Percentiles rank a stretch among this genome's conserved stretches.
phyloP scores from a whole-genome alignment of 2,888 invertebrate species.

The Ectropis crepuscularia region DNA sequence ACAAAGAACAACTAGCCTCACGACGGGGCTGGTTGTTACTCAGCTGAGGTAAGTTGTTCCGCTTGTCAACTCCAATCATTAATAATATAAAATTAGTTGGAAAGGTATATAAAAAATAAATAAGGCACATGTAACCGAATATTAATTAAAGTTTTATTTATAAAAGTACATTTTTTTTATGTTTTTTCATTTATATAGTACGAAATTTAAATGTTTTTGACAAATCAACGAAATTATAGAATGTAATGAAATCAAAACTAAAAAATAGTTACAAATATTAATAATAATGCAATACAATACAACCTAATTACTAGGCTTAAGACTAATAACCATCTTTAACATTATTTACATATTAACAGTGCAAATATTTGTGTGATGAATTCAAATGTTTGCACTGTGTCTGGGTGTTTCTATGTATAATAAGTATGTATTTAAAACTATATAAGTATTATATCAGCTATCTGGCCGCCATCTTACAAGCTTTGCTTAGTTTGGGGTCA shows the following conservation, averaged over 20 bases:
- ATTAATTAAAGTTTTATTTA: slow-evolving; percentile 22
- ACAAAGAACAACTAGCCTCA: slow-evolving; percentile 24
- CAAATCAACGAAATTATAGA: background rate
- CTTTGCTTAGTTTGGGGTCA: too few relatives aligned
- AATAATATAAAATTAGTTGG: slow-evolving; percentile 19
- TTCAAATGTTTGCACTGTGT: too few relatives aligned
- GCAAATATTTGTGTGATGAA: too few relatives aligned
- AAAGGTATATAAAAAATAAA: slow-evolving; percentile 23
- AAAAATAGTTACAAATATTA: slow-evolving; percentile 1
- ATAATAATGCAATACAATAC: too few relatives aligned
- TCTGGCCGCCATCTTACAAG: too few relatives aligned
- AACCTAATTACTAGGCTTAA: too few relatives aligned
- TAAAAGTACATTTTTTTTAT: slow-evolving; percentile 11
- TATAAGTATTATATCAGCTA: too few relatives aligned
- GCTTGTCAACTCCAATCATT: slow-evolving; percentile 13
- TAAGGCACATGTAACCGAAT: slow-evolving; percentile 19
- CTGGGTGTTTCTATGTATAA: too few relatives aligned
- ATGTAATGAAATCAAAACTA: background rate
- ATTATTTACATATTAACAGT: too few relatives aligned
- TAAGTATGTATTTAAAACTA: too few relatives aligned
- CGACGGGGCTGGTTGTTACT: slow-evolving; percentile 26
- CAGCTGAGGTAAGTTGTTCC: slow-evolving; percentile 26
- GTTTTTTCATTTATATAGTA: slow-evolving; percentile 3
- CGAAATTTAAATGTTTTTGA: too few relatives aligned
- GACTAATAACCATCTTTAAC: background rate